phyloP scores from a whole-genome alignment of 2,888 invertebrate species.

The Orthonychiurus folsomi region DNA sequence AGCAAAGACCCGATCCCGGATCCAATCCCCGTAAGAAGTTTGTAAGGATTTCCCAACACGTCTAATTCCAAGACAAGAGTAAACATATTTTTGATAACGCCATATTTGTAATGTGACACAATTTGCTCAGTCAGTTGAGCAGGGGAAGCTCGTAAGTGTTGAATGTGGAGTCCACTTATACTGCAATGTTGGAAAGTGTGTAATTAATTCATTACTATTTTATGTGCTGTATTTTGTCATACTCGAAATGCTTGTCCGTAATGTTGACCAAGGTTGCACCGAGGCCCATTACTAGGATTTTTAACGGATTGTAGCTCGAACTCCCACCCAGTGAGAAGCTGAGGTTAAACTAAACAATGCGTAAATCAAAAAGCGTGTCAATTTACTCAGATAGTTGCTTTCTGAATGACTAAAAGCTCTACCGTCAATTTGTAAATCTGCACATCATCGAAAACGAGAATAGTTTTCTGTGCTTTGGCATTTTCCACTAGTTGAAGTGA shows the following conservation, averaged over 20 bases:
- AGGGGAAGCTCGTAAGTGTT: background rate
- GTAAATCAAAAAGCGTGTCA: background rate
- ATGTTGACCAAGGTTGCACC: background rate
- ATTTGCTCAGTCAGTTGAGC: conserved; percentile 1
- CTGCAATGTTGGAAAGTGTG: background rate
- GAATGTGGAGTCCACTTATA: background rate
- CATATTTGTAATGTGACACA: conserved; percentile 4
- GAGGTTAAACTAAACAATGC: background rate
- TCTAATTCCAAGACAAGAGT: conserved; percentile 3
- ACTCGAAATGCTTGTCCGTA: background rate
- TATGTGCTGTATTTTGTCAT: background rate
- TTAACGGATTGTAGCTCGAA: background rate
- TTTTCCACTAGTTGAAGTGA: background rate
- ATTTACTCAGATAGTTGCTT: background rate
- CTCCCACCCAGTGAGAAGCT: background rate
- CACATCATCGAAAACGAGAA: background rate
- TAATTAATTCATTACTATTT: background rate
- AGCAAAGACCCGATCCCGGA: background rate
- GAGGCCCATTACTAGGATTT: background rate
- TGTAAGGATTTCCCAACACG: conserved; percentile 7
- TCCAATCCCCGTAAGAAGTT: conserved; percentile 3
- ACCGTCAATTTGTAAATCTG: background rate
- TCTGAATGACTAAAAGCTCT: background rate
- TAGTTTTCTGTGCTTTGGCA: background rate
- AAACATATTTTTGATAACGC: background rate